These are phyloP conservation scores for Vespertilio murinus DNA, from an alignment of 2,797 vertebrate species.

Conservation along the genomic window DNA sequence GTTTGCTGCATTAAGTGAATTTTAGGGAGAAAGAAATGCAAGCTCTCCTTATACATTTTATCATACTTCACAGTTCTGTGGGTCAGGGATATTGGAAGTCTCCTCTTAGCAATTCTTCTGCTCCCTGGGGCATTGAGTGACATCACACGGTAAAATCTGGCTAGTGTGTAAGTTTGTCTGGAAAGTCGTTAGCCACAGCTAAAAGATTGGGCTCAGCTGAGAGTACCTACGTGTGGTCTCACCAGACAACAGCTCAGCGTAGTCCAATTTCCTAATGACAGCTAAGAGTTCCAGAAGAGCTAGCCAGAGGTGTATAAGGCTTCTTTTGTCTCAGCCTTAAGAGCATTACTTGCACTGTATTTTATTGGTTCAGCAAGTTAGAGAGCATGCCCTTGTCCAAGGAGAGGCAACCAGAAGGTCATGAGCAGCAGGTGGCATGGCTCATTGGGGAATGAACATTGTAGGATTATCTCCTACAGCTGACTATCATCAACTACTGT, in stretches of 20 bases:
- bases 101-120: background rate
- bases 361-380: background rate
- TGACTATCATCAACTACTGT: background rate
- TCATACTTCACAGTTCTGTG: background rate
- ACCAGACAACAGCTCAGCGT: background rate
- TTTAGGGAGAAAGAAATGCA: background rate
- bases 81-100: background rate
- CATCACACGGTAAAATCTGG: background rate
- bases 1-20: background rate
- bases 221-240: background rate
- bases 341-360: background rate
- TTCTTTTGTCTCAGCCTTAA: background rate
- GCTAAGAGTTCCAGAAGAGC: background rate
- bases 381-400: background rate
- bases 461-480: background rate
- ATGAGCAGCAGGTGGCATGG: background rate
- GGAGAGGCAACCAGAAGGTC: background rate
- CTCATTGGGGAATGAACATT: background rate
- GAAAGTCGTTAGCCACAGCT: background rate
- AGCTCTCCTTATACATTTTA: background rate
- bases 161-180: background rate
- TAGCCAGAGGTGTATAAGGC: background rate
- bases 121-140: background rate
- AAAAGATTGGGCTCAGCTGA: background rate
- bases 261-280: background rate